Conservation (phyloP, 2,113 vertebrate species). For the Eudorcas thomsonii region DNA sequence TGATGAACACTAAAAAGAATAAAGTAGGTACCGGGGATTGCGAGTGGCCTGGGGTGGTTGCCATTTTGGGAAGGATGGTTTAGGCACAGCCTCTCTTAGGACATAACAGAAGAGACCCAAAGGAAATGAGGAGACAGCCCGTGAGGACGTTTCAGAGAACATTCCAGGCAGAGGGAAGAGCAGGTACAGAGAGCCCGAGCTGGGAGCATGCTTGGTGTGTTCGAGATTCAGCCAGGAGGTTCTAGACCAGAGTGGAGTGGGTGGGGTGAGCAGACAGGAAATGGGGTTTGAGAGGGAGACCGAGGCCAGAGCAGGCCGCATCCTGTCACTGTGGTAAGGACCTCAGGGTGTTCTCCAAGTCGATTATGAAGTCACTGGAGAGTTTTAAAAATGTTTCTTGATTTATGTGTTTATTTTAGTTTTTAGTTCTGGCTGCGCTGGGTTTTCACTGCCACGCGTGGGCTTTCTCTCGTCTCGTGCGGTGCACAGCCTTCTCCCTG, state of each 20-base stretch:
- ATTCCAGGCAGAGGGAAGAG: neutral
- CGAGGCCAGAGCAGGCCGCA: neutral
- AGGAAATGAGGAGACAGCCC: neutral
- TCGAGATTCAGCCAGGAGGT: neutral
- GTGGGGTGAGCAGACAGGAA: neutral
- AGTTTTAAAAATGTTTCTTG: neutral
- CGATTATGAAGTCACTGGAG: neutral
- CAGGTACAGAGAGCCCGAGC: neutral
- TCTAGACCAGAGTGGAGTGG: neutral
- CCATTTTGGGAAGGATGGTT: neutral
- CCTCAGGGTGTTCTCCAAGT: neutral
- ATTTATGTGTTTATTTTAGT: neutral
- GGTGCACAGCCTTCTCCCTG: neutral
- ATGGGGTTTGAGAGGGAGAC: neutral
- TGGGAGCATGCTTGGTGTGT: neutral
- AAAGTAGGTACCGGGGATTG: neutral
- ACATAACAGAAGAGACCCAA: neutral
- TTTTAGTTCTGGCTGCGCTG: neutral
- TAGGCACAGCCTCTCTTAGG: neutral
- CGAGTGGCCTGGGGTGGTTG: neutral
- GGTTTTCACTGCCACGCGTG: neutral
- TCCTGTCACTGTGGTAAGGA: neutral
- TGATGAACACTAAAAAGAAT: neutral
- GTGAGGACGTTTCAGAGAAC: neutral
- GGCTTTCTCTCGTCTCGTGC: neutral